phyloP scores from a whole-genome alignment of 2,113 vertebrate genomes.

The Ailurus styani region DNA sequence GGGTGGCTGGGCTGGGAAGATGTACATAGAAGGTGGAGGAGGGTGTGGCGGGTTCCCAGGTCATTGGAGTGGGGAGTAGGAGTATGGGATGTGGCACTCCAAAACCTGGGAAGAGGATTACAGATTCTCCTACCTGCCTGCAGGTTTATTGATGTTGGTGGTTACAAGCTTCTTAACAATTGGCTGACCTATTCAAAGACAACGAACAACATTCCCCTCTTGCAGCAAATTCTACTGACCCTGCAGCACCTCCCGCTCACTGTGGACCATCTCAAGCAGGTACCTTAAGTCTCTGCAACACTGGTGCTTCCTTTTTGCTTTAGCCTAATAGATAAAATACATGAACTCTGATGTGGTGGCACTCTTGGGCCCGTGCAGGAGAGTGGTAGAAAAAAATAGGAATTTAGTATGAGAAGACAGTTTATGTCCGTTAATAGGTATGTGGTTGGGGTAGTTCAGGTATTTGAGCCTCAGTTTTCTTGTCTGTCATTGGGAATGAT shows the following conservation, averaged over 20 bases:
- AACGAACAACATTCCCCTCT: slow-evolving; percentile 89
- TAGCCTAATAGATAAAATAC: background rate
- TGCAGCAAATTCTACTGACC: slow-evolving; percentile 93
- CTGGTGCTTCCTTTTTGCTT: background rate
- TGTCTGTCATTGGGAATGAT: background rate
- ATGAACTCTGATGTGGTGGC: background rate
- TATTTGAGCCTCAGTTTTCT: background rate
- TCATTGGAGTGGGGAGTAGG: background rate
- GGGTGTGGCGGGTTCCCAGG: background rate
- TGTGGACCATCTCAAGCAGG: slow-evolving; percentile 96
- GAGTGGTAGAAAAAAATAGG: background rate
- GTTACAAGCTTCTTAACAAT: slow-evolving; percentile 93
- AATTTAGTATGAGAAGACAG: background rate
- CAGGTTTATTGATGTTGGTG: slow-evolving; percentile 93
- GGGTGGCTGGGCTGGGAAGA: background rate
- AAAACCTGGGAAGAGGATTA: background rate
- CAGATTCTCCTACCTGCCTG: background rate
- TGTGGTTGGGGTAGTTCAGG: background rate
- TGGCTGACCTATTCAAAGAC: slow-evolving; percentile 94
- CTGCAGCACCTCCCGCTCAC: slow-evolving; percentile 95
- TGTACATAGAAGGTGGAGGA: background rate
- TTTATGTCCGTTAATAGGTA: background rate
- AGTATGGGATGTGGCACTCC: background rate
- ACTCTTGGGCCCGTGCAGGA: background rate
- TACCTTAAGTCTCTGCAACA: slow-evolving; percentile 41